Conservation (phyloP, 2,797 vertebrate species). For the Urophycis tenuis region DNA sequence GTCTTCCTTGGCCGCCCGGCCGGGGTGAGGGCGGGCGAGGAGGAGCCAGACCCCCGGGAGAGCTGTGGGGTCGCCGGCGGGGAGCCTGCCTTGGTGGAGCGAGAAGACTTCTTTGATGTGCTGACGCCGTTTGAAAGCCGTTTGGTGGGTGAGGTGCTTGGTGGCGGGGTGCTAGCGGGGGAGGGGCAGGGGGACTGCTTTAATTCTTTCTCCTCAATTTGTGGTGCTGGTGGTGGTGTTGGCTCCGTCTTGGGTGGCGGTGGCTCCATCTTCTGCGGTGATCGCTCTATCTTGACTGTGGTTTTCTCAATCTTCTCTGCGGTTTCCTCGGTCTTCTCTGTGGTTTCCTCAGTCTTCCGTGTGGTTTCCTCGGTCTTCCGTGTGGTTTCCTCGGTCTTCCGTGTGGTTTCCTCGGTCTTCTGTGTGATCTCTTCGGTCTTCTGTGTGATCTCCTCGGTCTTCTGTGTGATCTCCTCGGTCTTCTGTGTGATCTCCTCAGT, state of each 20-base stretch:
- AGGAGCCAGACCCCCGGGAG: constrained; percentile 50
- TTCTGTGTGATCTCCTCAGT: background rate
- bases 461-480: background rate
- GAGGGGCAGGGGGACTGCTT: constrained; percentile 53
- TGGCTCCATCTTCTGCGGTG: background rate
- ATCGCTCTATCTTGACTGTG: background rate
- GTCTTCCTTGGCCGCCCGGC: constrained; percentile 80
- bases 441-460: background rate
- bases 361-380: background rate
- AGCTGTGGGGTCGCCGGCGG: constrained; percentile 40
- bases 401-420: background rate
- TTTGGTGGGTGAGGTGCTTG: constrained; percentile 52
- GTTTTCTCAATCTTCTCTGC: too few species aligned
- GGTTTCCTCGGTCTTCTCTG: background rate
- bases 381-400: background rate
- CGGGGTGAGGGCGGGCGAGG: constrained; percentile 64
- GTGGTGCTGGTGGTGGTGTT: background rate
- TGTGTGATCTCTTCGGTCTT: background rate
- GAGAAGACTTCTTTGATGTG: constrained; percentile 57
- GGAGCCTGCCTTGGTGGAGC: constrained; percentile 47
- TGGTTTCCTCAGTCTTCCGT: too few species aligned
- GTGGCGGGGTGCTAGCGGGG: constrained; percentile 56
- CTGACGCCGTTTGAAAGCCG: constrained; percentile 54
- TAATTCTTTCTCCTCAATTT: constrained; percentile 17
- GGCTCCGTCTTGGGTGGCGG: background rate